Base-by-base conservation (phyloP, 2,797 vertebrate species). In the Myotis pilosus region DNA sequence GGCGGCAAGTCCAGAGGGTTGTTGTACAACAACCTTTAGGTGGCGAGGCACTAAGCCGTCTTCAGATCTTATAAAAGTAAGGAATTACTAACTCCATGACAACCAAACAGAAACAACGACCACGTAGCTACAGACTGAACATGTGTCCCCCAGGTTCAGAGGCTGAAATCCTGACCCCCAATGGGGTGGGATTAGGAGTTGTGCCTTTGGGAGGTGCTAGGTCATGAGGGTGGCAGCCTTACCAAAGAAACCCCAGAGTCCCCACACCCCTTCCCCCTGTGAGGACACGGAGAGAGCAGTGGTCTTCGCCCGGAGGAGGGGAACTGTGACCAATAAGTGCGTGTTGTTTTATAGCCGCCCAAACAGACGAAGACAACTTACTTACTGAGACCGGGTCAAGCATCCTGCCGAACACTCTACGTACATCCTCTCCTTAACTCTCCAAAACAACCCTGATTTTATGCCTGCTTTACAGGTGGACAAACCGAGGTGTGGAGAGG, bases 231-330 rank as follows among this genome's bases (percentile, higher is more conserved):
- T 69, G 68, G 38, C 30, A 60, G 22, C 22, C 60, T 78, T 17
- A 22, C 15, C 51, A 10, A 66, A 87, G 41, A 71, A 64, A 36
- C 38, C 68, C 57, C 12, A 9, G 87, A 10, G 23, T 25, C 30
- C 17, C 72, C 41, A 22, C 30, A 5, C 30, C 36, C 3, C 6
- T 2, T 4, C 44, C 15, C 28, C 17, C 9, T 0, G 3, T 17
- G 64, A 71, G 33, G 41, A n/a, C 80, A 11, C 28, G 57, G n/a
- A 33, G 86, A 83, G 28, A 64, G 23, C 5, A 36, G 38, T 22
- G 8, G 25, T 19, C 30, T 30, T 25, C 57, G 5, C 71, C 44
- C 1, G 2, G 20, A 47, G 10, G 78, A 53, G 3, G n/a, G 64
- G 20, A 60, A 76, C 9, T 9, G 57, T 25, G 57, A 60, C 57